These are phyloP conservation scores for Phyllotis vaccarum DNA, from an alignment of 2,797 vertebrate species.

Conservation along the genomic window DNA sequence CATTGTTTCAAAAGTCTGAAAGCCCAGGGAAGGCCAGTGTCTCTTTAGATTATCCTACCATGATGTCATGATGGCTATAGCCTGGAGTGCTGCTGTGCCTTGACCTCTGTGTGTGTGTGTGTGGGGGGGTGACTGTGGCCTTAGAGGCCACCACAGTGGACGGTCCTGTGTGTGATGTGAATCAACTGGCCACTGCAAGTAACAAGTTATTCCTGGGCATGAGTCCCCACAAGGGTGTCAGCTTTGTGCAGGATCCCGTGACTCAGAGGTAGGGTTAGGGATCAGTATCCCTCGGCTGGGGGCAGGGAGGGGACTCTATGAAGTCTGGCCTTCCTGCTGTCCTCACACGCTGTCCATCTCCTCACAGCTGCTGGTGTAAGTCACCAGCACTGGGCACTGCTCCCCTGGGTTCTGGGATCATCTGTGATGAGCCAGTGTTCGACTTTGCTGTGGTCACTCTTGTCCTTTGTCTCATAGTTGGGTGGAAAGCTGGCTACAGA, in stretches of 20 bases:
- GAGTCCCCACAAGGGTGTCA: background rate
- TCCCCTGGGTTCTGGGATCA: background rate
- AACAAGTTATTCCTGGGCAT: background rate
- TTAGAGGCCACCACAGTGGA: background rate
- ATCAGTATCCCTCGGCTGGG: background rate
- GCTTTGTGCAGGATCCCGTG: too few relatives aligned
- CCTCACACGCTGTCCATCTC: background rate
- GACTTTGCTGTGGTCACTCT: background rate
- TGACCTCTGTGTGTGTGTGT: background rate
- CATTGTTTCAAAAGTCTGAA: background rate
- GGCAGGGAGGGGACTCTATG: background rate
- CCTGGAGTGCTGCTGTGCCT: fast-evolving
- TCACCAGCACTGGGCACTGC: background rate
- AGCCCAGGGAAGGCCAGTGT: background rate
- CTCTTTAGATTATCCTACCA: background rate
- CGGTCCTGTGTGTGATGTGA: background rate
- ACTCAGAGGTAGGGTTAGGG: background rate
- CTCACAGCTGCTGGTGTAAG: background rate
- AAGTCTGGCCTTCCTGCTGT: background rate
- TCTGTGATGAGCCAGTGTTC: background rate
- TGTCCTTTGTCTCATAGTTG: background rate
- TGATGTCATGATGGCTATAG: background rate
- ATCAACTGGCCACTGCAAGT: background rate
- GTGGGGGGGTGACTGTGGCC: too few relatives aligned
- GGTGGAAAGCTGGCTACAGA: background rate